These are phyloP conservation scores for Drosophila macrospina DNA, from an alignment of 2,888 invertebrate genomes.

Conservation along the genomic window DNA sequence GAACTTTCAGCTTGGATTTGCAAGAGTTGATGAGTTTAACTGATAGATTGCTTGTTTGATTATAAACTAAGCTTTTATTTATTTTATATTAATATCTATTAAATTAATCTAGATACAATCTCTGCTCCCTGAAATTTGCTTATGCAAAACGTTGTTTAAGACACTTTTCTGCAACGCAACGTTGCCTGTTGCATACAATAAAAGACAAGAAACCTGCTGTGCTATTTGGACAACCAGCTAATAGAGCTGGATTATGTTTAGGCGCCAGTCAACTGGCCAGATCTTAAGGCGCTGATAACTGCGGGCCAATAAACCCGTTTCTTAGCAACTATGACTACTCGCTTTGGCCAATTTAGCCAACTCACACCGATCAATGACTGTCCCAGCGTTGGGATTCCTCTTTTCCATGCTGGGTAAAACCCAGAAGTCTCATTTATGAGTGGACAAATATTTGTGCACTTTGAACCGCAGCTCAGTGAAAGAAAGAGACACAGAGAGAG, in stretches of 20 bases:
- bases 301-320: slow-evolving; percentile 53
- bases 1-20: too few species aligned
- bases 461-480: slow-evolving; percentile 46
- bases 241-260: slow-evolving; percentile 52
- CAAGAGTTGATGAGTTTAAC: too few species aligned
- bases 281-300: slow-evolving; percentile 42
- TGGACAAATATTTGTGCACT: slow-evolving; percentile 69
- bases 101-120: too few species aligned
- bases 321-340: slow-evolving; percentile 49
- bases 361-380: slow-evolving; percentile 24
- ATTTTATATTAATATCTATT: too few species aligned
- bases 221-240: slow-evolving; percentile 37
- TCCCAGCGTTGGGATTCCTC: slow-evolving; percentile 10
- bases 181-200: slow-evolving; percentile 41
- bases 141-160: slow-evolving; percentile 21
- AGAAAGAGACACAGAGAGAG: background rate
- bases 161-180: slow-evolving; percentile 14
- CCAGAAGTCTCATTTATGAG: slow-evolving; percentile 44
- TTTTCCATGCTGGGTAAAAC: slow-evolving; percentile 28
- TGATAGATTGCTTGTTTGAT: too few species aligned
- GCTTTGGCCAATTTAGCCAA: slow-evolving; percentile 34
- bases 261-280: slow-evolving; percentile 47
- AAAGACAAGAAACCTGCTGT: slow-evolving; percentile 53
- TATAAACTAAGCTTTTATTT: too few species aligned
- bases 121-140: background rate